Base-by-base conservation (phyloP, 2,797 vertebrate genomes). In the Scolopax rusticola region DNA sequence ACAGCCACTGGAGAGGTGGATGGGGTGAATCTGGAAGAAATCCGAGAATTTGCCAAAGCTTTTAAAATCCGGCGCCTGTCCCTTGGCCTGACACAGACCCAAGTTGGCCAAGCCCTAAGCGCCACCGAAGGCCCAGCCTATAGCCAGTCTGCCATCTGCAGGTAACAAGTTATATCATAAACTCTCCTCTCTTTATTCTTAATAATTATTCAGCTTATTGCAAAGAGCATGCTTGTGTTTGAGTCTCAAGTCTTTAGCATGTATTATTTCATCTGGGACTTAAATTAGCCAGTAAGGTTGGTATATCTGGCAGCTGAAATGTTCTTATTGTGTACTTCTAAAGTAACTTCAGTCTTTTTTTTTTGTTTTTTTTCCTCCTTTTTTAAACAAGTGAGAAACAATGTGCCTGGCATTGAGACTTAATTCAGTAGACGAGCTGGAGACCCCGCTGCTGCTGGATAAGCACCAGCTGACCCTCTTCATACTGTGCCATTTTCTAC, bases 61-160 rank as follows among this genome's bases (percentile, higher is more conserved):
- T 99, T 99, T 98, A 99, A 99, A 99, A 99, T 99, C 97, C 99
- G 99, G 92, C 99, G 99, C 96, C 98, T 99, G 98, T 99, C 99
- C 95, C 99, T 99, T 98, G 99, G 99, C 96, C 98, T 99, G 98
- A 99, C 99, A 18, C 99, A 99, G 98, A 99, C 99, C 89, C 99
- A 99, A 98, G 99, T 99, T 98, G 99, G 99, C 97, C 99, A 99
- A 98, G 99, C 99, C 19, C 99, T 99, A 93, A 99, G 99, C 83
- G 99, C 99, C 38, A 99, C 99, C 0, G 99, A 99, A 97, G 99
- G 99, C 60, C 99, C 99, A 53, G 99, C 99, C 16, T 99, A 99
- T 98, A 99, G 99, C 98, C 99, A 99, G 98, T 99, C 99, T 96
- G 99, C 99, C 98, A 99, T 99, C 98, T 99, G 99, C 99, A 99